phyloP scores from a whole-genome alignment of 2,797 vertebrate genomes.

The Adelosebastes latens region DNA sequence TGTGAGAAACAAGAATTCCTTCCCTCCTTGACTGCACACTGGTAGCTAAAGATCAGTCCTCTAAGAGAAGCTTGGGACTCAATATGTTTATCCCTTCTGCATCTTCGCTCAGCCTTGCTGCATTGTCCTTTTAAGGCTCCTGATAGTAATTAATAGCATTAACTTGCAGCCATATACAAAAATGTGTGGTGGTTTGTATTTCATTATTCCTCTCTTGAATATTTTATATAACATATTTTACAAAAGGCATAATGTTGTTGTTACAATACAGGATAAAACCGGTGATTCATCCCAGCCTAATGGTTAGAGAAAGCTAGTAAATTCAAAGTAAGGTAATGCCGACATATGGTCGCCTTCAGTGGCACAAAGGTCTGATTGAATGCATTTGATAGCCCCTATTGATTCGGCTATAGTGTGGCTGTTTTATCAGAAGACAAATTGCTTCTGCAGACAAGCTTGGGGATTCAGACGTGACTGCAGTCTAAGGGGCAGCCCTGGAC shows the following conservation, averaged over 20 bases:
- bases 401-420: slow-evolving; percentile 66
- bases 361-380: slow-evolving; percentile 69
- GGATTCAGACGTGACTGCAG: slow-evolving; percentile 50
- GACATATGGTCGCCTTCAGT: slow-evolving; percentile 52
- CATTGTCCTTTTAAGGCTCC: background rate
- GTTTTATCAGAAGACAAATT: slow-evolving; percentile 74
- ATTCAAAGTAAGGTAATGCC: slow-evolving; percentile 50
- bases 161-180: background rate
- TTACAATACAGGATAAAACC: background rate
- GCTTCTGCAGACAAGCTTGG: slow-evolving; percentile 59
- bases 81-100: background rate
- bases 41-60: slow-evolving; percentile 3
- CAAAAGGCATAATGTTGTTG: background rate
- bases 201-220: background rate
- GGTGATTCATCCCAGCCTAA: slow-evolving; percentile 7
- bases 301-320: slow-evolving; percentile 27
- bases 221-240: background rate
- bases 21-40: background rate
- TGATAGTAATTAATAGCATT: background rate
- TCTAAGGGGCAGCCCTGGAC: slow-evolving; percentile 30
- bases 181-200: background rate
- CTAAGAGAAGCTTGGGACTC: background rate
- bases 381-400: slow-evolving; percentile 70
- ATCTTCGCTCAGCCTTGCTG: background rate
- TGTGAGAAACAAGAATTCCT: background rate